Evolutionary conservation across 2,113 vertebrate species (phyloP).

Genomic region (Gopherus flavomarginatus): DNA sequence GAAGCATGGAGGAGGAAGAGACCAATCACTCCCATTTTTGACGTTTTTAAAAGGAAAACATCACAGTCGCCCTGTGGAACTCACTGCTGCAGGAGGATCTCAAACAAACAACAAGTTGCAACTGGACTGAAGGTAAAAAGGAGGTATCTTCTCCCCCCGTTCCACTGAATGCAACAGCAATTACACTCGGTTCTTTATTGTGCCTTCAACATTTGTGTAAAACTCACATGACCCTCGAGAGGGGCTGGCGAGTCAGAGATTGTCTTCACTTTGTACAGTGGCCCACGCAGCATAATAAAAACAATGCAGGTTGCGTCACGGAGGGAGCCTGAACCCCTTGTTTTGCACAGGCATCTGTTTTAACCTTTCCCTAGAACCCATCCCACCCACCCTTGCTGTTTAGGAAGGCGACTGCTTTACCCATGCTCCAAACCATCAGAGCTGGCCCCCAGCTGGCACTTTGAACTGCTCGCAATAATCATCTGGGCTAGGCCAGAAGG

Average conservation of each 20-base stretch:
- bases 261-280: background rate
- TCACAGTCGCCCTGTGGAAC: background rate
- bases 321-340: background rate
- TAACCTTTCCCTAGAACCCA: background rate
- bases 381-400: too few species aligned
- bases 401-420: background rate
- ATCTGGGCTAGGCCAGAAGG: too few species aligned
- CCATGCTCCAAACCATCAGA: too few species aligned
- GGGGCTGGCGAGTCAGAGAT: background rate
- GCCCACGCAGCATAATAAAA: background rate
- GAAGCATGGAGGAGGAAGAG: background rate
- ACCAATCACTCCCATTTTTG: background rate
- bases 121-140: background rate
- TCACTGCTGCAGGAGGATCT: background rate
- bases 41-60: background rate
- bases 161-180: background rate
- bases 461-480: rapidly evolving
- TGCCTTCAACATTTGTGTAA: background rate
- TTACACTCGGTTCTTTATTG: background rate
- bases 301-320: rapidly evolving
- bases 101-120: background rate
- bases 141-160: too few species aligned
- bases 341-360: background rate
- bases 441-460: too few species aligned
- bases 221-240: background rate